Percentiles rank a stretch among this genome's conserved stretches.
Conservation (phyloP, 2,888 invertebrate species). For the Epistrophe grossulariae region DNA sequence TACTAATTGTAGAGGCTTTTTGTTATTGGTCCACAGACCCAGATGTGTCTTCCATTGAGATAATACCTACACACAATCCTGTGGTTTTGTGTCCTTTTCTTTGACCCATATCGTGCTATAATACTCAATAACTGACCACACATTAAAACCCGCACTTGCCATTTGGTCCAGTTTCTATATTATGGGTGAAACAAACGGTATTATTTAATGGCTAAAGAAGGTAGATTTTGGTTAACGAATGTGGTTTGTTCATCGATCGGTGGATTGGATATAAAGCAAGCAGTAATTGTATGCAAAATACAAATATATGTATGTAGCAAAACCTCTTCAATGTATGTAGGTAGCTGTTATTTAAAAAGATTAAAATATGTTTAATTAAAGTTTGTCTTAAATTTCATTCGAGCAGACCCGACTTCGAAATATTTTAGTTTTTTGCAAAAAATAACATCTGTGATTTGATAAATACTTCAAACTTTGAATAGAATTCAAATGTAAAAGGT, state of each 20-base stretch:
- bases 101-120: constrained; percentile 49
- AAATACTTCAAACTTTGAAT: too few species aligned
- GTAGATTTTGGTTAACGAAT: constrained; percentile 51
- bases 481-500: too few species aligned
- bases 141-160: constrained; percentile 50
- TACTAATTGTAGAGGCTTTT: constrained; percentile 35
- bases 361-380: not conserved
- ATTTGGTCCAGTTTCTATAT: constrained; percentile 35
- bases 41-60: constrained; percentile 24
- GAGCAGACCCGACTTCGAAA: too few species aligned
- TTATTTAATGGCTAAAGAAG: constrained; percentile 57
- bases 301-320: not conserved
- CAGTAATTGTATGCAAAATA: not conserved
- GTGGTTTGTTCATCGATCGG: constrained; percentile 41
- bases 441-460: too few species aligned
- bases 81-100: constrained; percentile 54
- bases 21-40: constrained; percentile 10
- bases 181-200: constrained; percentile 48
- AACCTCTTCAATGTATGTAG: not conserved
- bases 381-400: not conserved
- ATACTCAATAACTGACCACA: constrained; percentile 55
- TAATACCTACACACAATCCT: constrained; percentile 41
- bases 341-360: not conserved
- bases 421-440: too few species aligned
- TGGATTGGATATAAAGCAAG: not conserved